Base-by-base conservation (phyloP, 92 coral and sea anemone species). In the Porites cylindrica region DNA sequence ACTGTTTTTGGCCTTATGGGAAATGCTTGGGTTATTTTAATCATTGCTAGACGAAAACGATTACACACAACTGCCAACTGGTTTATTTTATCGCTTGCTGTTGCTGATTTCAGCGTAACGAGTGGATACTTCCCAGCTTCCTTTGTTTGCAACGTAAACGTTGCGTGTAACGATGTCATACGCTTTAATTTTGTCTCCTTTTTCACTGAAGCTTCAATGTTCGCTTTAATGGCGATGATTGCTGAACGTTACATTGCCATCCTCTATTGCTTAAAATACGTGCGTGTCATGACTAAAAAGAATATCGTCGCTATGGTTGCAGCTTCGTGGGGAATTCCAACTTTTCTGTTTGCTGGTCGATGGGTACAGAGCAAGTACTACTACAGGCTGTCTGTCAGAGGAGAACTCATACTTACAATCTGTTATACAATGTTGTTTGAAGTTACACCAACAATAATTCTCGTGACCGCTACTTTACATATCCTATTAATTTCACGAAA, bases 161-260 rank as follows among this genome's bases (percentile, higher is more conserved):
- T 23, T 21, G 56, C 11, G 7, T 82, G 86, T 18, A 59, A 82
- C 70, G 61, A 70, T 60, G 47, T 6, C 2, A 58, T 72, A 58
- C 86, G 86, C 65, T 18, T 38, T 8, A 82, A 58, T 43, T 72
- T 82, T 58, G 23, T 10, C 1, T 9, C 14, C 86, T 62, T 71
- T 12, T 72, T 82, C 59, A 43, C 21, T 17, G 86, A 82, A 43
- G 79, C 70, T 7, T 71, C 79, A 2, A 71, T 61, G 69, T 72
- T 70, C 20, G n/a, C 79, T 17, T 60, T 82, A 47, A 62, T 82
- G 19, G 79, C 62, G 5, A 72, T 82, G 86, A 29, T 72, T 11
- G n/a, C 59, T 23, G 86, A 82, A 19, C 86, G 86, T 10, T 82
- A 82, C 50, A 72, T 82, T 18, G 79, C 86, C 58, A 72, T 82